Base-by-base conservation (phyloP, 1,140 invertebrate species). In the Atopsyche davidsoni region DNA sequence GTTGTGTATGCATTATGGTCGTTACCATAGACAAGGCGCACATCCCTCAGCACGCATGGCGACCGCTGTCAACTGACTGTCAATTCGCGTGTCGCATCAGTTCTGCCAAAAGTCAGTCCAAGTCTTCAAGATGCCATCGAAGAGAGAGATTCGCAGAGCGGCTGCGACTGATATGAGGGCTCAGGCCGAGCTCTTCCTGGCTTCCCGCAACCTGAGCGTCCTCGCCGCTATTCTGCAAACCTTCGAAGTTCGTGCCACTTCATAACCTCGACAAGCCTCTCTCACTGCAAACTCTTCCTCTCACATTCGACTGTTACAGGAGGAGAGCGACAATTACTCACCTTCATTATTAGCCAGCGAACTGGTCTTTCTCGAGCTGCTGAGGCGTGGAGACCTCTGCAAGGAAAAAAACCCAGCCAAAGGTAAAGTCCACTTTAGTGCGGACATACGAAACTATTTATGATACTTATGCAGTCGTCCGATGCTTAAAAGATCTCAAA, bases 161-260 rank as follows among this genome's bases (percentile, higher is more conserved):
- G 62, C 66, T 62, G 71, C 70, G 34, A 60, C 65, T 23, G 64
- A 79, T 53, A 62, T 85, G 46, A 75, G 81, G 24, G 65, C 69
- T 58, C 81, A 82, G 63, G 81, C 79, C 19, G 79, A 79, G 55
- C 80, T 83, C 58, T 83, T 85, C 64, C 64, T 85, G 18, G 69
- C 74, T 52, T 78, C 76, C 7, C 72, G 75, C 47, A 80, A 79
- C 65, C 71, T 77, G 3, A 79, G 81, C 58, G 79, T 79, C 62
- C 65, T 84, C 38, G 64, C 76, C 2, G 79, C 81, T 60, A 80
- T 85, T 28, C 68, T 85, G 44, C 67, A 72, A 55, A 73, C 80
- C 67, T 82, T 82, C 64, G 73, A 83, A 63, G 74, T 76, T 65
- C 68, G 60, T 56, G 64, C 63, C 58, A 16, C 63, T 64, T 67